Conservation (phyloP, 2,797 vertebrate species). For the Parambassis ranga region DNA sequence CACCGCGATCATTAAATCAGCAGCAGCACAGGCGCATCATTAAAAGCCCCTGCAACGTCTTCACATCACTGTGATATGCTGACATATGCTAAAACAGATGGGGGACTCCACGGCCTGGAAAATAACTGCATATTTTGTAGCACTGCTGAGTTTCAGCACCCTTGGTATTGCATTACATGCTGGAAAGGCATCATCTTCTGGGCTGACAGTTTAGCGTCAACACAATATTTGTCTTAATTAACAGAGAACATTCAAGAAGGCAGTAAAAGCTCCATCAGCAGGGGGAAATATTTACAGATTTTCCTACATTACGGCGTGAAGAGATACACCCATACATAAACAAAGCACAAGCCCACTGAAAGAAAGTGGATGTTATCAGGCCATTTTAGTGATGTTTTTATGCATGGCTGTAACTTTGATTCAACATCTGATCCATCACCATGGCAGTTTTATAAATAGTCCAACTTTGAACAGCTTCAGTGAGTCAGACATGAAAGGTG, state of each 20-base stretch:
- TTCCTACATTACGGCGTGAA: not conserved
- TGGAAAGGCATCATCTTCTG: constrained; percentile 25
- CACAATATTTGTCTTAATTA: constrained; percentile 52
- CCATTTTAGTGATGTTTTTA: constrained; percentile 39
- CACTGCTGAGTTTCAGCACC: constrained; percentile 24
- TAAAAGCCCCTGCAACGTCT: constrained; percentile 21
- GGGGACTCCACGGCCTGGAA: constrained; percentile 18
- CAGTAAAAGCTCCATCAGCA: constrained; percentile 17
- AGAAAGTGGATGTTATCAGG: constrained; percentile 25
- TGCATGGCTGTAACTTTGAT: constrained; percentile 44
- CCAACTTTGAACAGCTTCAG: constrained; percentile 42
- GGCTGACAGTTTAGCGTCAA: constrained; percentile 33
- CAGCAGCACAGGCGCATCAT: constrained; percentile 19
- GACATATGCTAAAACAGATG: constrained; percentile 55
- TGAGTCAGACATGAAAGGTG: constrained; percentile 51
- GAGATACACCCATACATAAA: constrained; percentile 22
- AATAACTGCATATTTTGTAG: constrained; percentile 16
- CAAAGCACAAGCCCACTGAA: constrained; percentile 8
- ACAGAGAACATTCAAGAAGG: constrained; percentile 16
- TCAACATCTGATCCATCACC: constrained; percentile 59
- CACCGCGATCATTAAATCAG: constrained; percentile 38
- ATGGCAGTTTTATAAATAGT: constrained; percentile 69
- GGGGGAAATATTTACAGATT: constrained; percentile 20
- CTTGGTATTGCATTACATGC: constrained; percentile 3
- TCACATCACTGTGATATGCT: constrained; percentile 29